These are phyloP conservation scores for Aquatica leii DNA, from an alignment of 2,888 invertebrate species.

Conservation along the genomic window DNA sequence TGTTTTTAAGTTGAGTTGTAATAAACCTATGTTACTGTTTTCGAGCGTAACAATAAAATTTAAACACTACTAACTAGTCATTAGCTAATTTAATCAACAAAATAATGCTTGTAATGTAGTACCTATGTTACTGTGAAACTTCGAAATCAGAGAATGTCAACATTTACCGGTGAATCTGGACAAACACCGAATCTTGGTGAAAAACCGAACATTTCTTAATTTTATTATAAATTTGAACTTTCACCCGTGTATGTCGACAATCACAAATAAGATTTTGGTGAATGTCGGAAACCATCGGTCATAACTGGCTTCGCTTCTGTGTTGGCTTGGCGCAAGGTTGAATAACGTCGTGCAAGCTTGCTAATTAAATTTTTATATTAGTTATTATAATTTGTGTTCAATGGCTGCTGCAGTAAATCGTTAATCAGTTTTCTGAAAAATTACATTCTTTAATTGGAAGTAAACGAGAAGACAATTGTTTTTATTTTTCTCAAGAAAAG, in stretches of 20 bases:
- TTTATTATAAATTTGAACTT: neutral
- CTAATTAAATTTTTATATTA: conserved; percentile 25
- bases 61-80: too few relatives aligned
- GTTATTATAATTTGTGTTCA: conserved; percentile 31
- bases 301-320: neutral
- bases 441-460: conserved; percentile 41
- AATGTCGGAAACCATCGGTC: neutral
- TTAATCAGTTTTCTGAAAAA: conserved; percentile 25
- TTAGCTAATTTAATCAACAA: too few relatives aligned
- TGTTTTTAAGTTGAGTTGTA: too few relatives aligned
- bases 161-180: neutral
- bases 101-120: too few relatives aligned
- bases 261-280: neutral
- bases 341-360: conserved; percentile 30
- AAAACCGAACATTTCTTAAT: neutral
- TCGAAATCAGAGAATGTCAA: neutral
- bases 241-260: conserved; percentile 4
- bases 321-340: conserved; percentile 36
- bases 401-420: conserved; percentile 43
- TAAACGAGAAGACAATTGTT: conserved; percentile 47
- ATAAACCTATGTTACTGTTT: too few relatives aligned
- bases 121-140: neutral
- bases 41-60: too few relatives aligned
- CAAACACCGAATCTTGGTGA: neutral
- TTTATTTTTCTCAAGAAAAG: conserved; percentile 43